These are phyloP conservation scores for Trematocara macrostoma DNA, from an alignment of 2,113 vertebrate genomes.

Conservation along the genomic window DNA sequence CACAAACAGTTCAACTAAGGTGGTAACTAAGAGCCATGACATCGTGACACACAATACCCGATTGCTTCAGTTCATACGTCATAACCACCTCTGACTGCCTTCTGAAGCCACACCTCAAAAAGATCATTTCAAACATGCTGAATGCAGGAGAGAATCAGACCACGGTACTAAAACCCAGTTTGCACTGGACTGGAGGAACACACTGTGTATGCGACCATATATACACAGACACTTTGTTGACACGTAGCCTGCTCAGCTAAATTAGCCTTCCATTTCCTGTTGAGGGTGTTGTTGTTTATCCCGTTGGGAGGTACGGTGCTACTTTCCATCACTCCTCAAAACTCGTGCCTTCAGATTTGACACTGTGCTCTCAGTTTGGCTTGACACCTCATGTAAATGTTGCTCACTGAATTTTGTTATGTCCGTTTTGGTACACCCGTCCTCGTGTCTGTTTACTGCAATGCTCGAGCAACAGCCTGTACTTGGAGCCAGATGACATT, in stretches of 20 bases:
- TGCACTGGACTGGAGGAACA: neutral
- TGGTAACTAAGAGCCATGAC: neutral
- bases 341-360: constrained; percentile 15
- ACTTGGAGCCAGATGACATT: neutral
- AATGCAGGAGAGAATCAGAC: neutral
- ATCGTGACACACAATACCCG: neutral
- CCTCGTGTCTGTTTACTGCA: neutral
- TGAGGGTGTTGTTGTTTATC: neutral
- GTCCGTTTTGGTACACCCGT: neutral
- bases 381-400: neutral
- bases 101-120: neutral
- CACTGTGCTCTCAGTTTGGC: neutral
- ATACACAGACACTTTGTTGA: neutral
- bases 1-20: neutral
- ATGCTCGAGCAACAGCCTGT: neutral
- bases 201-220: neutral
- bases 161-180: neutral
- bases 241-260: neutral
- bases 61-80: neutral
- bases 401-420: neutral
- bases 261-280: neutral
- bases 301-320: neutral
- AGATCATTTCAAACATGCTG: neutral
- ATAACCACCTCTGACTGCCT: neutral
- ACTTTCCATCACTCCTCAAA: neutral